Base-by-base conservation (phyloP, 1,140 invertebrate species). In the Lepidurus couesii region DNA sequence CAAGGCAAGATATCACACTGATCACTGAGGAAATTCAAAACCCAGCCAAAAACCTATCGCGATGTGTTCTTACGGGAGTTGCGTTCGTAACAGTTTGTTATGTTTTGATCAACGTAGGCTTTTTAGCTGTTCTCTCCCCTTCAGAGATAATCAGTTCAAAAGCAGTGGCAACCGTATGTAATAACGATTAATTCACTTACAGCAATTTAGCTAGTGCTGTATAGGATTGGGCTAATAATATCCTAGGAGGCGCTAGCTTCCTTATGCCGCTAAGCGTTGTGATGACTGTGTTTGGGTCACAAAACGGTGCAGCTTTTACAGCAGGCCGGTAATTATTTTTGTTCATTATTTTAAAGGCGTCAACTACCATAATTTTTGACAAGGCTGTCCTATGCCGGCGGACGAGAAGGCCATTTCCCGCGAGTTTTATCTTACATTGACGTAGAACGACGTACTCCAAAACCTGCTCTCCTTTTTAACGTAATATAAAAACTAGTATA, bases 261-360 rank as follows among this genome's bases (percentile, higher is more conserved):
- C 77, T 89, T 0, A 92, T 93, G 81, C 92, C 92, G 0, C 81
- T 93, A 0, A 90, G 91, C 1, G 92, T 93, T 8, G 90, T 90
- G 10, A 84, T 92, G 9, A 89, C 91, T 2, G 92, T 91, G 0
- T 93, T 93, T 81, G 91, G 92, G 0, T 92, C 91, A 82, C 90
- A 90, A 13, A 86, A 92, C 80, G 91, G 91, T 81, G 86, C 92
- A 3, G 91, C 92, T 82, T 93, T 93, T 81, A 89, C 91, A 74
- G 90, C 92, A 21, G 90, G 91, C 9, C 88, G 90, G 86, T 90
- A 83, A 83, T 21, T 21, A 11, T 6, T 47, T 76, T 73, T 44
- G 21, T n/a, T 42, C 42, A n/a, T 44, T 13, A 24, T 21, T 24
- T 16, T 8, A 42, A 43, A 47, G 24, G 10, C 16, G 6, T 34